phyloP scores from a whole-genome alignment of 2,113 vertebrate genomes.

The Daubentonia madagascariensis region DNA sequence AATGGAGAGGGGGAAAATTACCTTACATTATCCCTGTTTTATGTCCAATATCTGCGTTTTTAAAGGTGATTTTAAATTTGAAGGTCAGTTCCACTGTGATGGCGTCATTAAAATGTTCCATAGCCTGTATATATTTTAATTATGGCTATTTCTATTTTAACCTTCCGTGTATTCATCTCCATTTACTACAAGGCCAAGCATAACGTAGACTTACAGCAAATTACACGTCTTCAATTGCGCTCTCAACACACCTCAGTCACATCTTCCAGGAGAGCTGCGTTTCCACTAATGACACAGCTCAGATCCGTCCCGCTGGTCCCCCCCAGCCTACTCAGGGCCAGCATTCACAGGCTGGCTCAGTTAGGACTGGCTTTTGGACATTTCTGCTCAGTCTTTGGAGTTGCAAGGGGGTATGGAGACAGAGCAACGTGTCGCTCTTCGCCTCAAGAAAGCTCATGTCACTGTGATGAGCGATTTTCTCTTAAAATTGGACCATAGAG shows the following conservation, averaged over 20 bases:
- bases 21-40: background rate
- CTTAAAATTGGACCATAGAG: background rate
- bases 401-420: background rate
- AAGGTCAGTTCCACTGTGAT: background rate
- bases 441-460: conserved; percentile 63
- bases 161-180: background rate
- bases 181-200: conserved; percentile 49
- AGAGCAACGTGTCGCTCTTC: conserved; percentile 68
- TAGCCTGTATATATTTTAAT: conserved; percentile 47
- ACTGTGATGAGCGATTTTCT: conserved; percentile 65
- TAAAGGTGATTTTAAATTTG: conserved; percentile 35
- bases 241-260: background rate
- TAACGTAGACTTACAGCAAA: conserved; percentile 33
- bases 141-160: background rate
- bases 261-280: conserved; percentile 33
- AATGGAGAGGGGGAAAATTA: too few relatives aligned
- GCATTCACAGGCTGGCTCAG: conserved; percentile 72
- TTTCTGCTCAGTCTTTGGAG: conserved; percentile 58
- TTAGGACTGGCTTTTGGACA: conserved; percentile 54
- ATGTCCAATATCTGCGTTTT: background rate
- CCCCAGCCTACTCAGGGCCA: background rate
- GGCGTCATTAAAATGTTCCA: conserved; percentile 56
- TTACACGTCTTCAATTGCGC: conserved; percentile 22
- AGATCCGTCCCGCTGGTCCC: background rate
- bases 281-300: conserved; percentile 41